Conservation (phyloP, 2,888 invertebrate genomes). For the Tenthredo scrophulariae region DNA sequence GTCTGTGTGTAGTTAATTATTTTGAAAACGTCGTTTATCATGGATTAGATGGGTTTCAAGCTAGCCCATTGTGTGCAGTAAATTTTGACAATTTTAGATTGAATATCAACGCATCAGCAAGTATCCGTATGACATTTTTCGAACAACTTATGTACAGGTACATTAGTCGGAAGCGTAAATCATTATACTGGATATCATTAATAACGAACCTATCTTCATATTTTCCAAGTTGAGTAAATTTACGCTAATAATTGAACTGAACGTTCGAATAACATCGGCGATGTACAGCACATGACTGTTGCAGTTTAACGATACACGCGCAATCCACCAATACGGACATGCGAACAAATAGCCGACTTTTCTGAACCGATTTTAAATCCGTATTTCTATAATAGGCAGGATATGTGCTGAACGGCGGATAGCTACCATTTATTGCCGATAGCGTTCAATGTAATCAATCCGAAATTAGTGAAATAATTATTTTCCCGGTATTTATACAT, state of each 20-base stretch:
- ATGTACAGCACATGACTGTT: background rate
- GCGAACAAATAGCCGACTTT: slow-evolving; percentile 12
- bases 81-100: background rate
- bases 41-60: background rate
- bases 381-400: background rate
- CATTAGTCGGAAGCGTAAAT: background rate
- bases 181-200: slow-evolving; percentile 15
- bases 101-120: background rate
- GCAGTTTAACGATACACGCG: background rate
- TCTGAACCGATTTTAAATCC: background rate
- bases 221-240: background rate
- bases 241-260: slow-evolving; percentile 6
- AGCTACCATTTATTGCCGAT: background rate
- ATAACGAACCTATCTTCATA: background rate
- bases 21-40: background rate
- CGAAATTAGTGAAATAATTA: background rate
- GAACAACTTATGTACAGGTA: background rate
- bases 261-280: background rate
- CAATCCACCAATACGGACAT: background rate
- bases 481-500: background rate
- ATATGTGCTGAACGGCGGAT: background rate
- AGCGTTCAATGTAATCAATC: background rate
- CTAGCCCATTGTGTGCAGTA: background rate
- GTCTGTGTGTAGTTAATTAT: no score
- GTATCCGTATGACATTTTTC: background rate